These are phyloP conservation scores for Halictus quadricinctus DNA, from an alignment of 2,888 invertebrate species.

Conservation along the genomic window DNA sequence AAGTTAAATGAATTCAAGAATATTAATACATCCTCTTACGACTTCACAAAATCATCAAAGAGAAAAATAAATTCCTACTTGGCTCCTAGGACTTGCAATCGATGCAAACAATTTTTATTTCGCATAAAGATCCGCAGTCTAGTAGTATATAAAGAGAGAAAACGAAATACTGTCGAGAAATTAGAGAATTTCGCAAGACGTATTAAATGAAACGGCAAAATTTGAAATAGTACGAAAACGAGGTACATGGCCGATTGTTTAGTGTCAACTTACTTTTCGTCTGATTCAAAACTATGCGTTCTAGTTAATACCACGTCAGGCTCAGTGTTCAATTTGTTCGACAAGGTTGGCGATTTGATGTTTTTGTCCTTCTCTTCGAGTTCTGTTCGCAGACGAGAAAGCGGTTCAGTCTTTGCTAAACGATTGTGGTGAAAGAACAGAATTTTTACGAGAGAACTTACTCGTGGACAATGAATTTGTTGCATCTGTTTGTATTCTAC, in stretches of 20 bases:
- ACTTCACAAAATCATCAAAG: no score
- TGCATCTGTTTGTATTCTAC: slow-evolving; percentile 83
- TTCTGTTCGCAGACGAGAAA: slow-evolving; percentile 67
- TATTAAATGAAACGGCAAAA: slow-evolving; percentile 46
- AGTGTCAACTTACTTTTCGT: slow-evolving; percentile 90
- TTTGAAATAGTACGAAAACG: slow-evolving; percentile 26
- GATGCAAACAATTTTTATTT: neutral
- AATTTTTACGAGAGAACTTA: slow-evolving; percentile 61
- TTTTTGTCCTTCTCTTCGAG: slow-evolving; percentile 82
- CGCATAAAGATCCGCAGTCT: slow-evolving; percentile 1
- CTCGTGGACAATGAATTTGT: slow-evolving; percentile 83
- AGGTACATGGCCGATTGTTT: slow-evolving; percentile 6
- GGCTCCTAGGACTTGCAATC: no score
- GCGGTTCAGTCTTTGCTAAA: neutral
- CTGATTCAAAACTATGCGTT: slow-evolving; percentile 94
- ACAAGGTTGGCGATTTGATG: slow-evolving; percentile 78
- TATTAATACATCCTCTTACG: no score
- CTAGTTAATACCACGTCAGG: slow-evolving; percentile 89
- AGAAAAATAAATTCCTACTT: no score
- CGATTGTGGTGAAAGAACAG: neutral
- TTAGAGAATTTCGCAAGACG: slow-evolving; percentile 32
- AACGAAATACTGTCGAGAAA: slow-evolving; percentile 15
- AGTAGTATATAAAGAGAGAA: neutral
- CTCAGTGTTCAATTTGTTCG: slow-evolving; percentile 82
- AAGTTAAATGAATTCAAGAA: no score